Conservation (phyloP, 1,140 invertebrate species). For the Eubasilissa regina region DNA sequence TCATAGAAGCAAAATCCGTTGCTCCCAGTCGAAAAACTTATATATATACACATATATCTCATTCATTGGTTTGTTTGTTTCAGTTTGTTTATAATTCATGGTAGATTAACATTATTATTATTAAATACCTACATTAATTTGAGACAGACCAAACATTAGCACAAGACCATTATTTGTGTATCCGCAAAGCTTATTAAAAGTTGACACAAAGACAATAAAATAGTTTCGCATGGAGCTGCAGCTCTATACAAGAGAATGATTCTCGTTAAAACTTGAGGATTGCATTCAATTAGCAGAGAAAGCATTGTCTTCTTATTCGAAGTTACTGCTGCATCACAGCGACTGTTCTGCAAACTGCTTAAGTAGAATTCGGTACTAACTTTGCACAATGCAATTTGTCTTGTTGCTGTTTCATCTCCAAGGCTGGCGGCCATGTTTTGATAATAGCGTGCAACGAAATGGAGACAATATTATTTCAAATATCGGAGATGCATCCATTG, state of each 20-base stretch:
- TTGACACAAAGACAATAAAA: slow-evolving; percentile 34
- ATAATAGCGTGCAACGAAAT: slow-evolving; percentile 27
- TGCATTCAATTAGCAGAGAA: slow-evolving; percentile 39
- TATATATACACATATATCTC: no score
- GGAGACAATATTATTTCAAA: slow-evolving; percentile 42
- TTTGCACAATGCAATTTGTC: slow-evolving; percentile 41
- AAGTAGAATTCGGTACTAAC: slow-evolving; percentile 25
- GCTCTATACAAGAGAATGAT: slow-evolving; percentile 9
- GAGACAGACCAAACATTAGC: no score
- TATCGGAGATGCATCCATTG: slow-evolving; percentile 34
- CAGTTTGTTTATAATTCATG: no score
- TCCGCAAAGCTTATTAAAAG: slow-evolving; percentile 22
- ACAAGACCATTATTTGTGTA: neutral
- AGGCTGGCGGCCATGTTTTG: slow-evolving; percentile 25
- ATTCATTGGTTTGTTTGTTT: no score
- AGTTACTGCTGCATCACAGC: slow-evolving; percentile 29
- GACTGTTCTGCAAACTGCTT: slow-evolving; percentile 10
- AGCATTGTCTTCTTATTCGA: slow-evolving; percentile 38
- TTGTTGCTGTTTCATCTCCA: slow-evolving; percentile 35
- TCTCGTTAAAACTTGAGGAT: slow-evolving; percentile 39
- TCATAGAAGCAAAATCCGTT: no score
- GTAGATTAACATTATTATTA: no score
- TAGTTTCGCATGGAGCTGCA: neutral
- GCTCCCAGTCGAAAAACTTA: no score
- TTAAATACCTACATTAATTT: no score